Conservation (phyloP, 2,797 vertebrate genomes). For the Hybognathus amarus region DNA sequence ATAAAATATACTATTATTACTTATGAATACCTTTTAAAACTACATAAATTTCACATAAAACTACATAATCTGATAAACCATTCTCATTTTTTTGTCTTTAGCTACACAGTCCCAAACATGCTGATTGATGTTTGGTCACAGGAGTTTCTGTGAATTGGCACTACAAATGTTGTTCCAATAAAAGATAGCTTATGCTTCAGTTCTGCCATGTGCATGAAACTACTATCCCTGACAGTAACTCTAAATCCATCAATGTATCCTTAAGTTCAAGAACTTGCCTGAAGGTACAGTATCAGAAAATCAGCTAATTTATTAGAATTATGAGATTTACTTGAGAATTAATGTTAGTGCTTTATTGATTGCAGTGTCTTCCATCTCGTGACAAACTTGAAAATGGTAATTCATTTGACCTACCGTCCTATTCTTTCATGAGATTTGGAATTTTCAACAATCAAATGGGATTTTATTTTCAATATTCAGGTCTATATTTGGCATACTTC, state of each 20-base stretch:
- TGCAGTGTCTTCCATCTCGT: conserved; percentile 26
- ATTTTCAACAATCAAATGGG: conserved; percentile 71
- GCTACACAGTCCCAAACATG: background rate
- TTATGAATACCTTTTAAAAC: background rate
- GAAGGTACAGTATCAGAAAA: conserved; percentile 38
- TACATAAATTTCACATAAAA: background rate
- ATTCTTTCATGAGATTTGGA: conserved; percentile 59
- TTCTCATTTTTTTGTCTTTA: background rate
- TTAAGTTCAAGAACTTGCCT: background rate
- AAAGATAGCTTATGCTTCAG: background rate
- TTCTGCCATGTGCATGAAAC: background rate
- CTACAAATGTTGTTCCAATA: background rate
- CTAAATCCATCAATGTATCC: background rate
- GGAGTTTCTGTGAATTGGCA: background rate
- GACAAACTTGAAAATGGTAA: conserved; percentile 40
- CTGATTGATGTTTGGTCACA: background rate
- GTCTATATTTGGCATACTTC: background rate
- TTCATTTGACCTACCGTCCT: conserved; percentile 11
- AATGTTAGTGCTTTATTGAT: conserved; percentile 24
- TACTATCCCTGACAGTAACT: background rate
- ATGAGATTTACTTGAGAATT: background rate
- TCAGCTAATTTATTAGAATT: conserved; percentile 6
- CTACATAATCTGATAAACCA: background rate
- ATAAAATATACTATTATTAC: background rate
- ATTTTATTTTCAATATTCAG: conserved; percentile 68